Conservation (phyloP, 1,140 invertebrate genomes). For the Pentalonia nigronervosa region DNA sequence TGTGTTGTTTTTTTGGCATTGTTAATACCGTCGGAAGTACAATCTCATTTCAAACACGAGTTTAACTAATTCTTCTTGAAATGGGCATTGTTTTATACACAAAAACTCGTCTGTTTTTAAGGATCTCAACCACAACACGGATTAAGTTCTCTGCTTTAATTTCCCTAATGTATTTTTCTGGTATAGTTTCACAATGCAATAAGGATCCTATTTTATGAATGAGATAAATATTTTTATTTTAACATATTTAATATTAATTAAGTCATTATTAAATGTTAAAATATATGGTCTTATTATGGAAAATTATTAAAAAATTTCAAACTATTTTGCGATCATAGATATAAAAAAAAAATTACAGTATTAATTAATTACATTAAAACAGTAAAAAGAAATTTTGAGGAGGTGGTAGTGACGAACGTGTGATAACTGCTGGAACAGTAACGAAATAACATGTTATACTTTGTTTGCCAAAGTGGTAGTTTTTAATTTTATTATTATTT, state of each 20-base stretch:
- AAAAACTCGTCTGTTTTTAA: slow-evolving; percentile 11
- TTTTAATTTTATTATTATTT: too few species aligned
- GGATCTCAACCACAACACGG: neutral
- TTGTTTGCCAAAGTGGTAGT: too few species aligned
- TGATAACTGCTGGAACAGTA: too few species aligned
- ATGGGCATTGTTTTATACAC: neutral
- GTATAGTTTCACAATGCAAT: neutral
- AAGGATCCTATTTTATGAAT: neutral
- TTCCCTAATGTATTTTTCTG: neutral
- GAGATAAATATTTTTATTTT: neutral
- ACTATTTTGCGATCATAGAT: neutral
- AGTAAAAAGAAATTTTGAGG: too few species aligned
- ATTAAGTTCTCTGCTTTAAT: slow-evolving; percentile 18
- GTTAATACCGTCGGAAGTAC: neutral
- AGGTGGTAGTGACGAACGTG: too few species aligned
- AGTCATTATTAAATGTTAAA: too few species aligned
- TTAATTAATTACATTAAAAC: neutral
- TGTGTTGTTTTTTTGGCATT: neutral
- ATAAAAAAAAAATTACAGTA: neutral
- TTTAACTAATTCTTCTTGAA: slow-evolving; percentile 10
- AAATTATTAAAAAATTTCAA: neutral
- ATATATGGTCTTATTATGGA: neutral
- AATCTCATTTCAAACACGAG: neutral
- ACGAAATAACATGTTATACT: too few species aligned
- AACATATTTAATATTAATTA: neutral